Evolutionary conservation across 2,888 invertebrate species (phyloP).

Genomic region (Lithodes maja): DNA sequence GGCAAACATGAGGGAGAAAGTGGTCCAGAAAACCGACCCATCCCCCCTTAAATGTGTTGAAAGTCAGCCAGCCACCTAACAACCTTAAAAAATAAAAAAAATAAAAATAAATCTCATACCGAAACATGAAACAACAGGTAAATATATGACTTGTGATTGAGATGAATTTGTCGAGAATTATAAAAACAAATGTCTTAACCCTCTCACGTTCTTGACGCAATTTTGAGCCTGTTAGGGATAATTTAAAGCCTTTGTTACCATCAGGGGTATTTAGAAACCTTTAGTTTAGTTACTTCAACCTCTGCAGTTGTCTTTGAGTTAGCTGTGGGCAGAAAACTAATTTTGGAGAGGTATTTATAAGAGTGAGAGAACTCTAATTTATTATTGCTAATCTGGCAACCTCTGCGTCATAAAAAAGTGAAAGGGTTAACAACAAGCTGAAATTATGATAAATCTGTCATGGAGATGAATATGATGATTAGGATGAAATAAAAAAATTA

Average conservation of each 20-base stretch:
- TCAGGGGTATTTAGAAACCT: no score
- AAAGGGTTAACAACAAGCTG: background rate
- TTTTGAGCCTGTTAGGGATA: no score
- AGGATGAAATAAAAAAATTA: background rate
- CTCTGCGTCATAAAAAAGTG: no score
- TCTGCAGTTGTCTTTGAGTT: no score
- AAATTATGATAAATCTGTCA: slow-evolving; percentile 11
- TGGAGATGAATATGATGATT: slow-evolving; percentile 32
- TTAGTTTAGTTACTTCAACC: no score
- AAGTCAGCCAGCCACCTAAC: background rate
- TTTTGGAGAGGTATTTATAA: no score
- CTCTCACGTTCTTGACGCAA: no score
- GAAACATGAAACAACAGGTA: background rate
- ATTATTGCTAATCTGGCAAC: no score
- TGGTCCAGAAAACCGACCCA: background rate
- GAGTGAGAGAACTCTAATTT: no score
- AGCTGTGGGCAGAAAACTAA: no score
- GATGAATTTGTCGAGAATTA: background rate
- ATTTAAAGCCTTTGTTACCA: no score
- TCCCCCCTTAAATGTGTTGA: background rate
- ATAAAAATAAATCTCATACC: background rate
- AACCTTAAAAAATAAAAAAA: background rate
- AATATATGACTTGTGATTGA: background rate
- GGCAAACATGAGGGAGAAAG: background rate
- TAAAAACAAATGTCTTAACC: no score